Evolutionary conservation across 2,888 invertebrate genomes (phyloP).

Genomic region (Prosopocoilus inquinatus): DNA sequence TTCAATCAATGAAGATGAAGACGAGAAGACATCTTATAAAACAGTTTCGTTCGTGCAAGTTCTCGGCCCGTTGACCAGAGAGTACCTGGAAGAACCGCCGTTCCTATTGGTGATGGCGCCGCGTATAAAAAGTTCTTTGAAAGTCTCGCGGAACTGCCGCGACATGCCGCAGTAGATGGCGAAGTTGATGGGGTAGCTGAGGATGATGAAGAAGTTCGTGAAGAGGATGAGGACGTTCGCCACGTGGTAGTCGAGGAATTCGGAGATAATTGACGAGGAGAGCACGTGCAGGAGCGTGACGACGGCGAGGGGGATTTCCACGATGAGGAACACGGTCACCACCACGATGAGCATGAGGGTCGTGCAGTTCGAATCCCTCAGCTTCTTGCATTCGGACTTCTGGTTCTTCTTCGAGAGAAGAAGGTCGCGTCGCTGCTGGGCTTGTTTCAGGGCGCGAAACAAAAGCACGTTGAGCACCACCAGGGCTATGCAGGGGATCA

Average conservation of each 20-base stretch:
- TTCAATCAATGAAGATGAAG: too few species aligned
- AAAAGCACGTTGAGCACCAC: conserved; percentile 86
- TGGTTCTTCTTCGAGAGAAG: conserved; percentile 47
- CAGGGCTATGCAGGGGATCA: conserved; percentile 84
- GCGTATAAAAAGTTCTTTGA: conserved; percentile 77
- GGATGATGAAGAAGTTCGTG: conserved; percentile 88
- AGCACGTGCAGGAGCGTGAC: conserved; percentile 82
- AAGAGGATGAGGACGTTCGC: conserved; percentile 76
- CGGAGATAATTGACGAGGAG: conserved; percentile 64
- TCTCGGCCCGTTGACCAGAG: conserved; percentile 77
- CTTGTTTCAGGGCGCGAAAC: conserved; percentile 80
- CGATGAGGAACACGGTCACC: conserved; percentile 78
- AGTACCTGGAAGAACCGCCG: conserved; percentile 73
- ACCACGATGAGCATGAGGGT: conserved; percentile 86
- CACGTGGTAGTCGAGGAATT: conserved; percentile 73
- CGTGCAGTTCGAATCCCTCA: conserved; percentile 79
- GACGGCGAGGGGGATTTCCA: conserved; percentile 81
- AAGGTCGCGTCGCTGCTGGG: conserved; percentile 58
- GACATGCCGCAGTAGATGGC: conserved; percentile 97
- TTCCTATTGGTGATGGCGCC: conserved; percentile 60
- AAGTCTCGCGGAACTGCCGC: conserved; percentile 89
- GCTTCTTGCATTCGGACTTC: conserved; percentile 76
- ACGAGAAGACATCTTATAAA: conserved; percentile 51
- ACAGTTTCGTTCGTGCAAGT: conserved; percentile 85
- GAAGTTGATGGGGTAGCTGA: conserved; percentile 91